A percentile compares a stretch with the other conserved stretches of the same genome.
These are phyloP conservation scores for Gavialis gangeticus DNA, from an alignment of 2,113 vertebrate genomes.

Conservation along the genomic window DNA sequence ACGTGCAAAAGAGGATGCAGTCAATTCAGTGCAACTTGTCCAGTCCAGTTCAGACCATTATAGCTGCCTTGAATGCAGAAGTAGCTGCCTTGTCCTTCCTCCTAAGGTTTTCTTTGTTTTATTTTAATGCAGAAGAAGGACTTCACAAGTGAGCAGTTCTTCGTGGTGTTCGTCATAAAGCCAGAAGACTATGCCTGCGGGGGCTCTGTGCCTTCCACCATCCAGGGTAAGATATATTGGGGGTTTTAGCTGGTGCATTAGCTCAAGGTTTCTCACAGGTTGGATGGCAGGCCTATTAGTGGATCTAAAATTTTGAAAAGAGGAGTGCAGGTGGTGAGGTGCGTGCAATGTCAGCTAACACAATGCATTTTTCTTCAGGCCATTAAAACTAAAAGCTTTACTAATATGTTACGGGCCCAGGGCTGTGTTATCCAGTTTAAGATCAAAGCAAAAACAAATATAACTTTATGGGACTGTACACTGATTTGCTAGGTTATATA, in stretches of 20 bases:
- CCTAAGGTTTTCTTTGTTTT: neutral
- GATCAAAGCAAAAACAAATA: too few species aligned
- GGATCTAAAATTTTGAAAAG: too few species aligned
- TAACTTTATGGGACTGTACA: too few species aligned
- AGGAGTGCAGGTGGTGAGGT: too few species aligned
- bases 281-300: too few species aligned
- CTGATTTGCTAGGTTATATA: too few species aligned
- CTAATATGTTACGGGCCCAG: too few species aligned
- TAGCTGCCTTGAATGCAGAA: neutral
- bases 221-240: constrained; percentile 72
- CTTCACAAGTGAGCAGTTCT: constrained; percentile 83
- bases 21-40: neutral
- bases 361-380: too few species aligned
- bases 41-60: neutral
- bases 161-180: constrained; percentile 85
- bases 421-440: too few species aligned
- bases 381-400: too few species aligned
- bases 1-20: neutral
- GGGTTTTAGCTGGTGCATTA: neutral
- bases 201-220: constrained; percentile 78
- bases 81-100: neutral
- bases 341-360: too few species aligned
- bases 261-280: too few species aligned
- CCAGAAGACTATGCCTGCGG: constrained; percentile 86
- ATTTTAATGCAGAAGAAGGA: constrained; percentile 79